Conservation (phyloP, 2,797 vertebrate genomes). For the Chaetodon trifasciatus region DNA sequence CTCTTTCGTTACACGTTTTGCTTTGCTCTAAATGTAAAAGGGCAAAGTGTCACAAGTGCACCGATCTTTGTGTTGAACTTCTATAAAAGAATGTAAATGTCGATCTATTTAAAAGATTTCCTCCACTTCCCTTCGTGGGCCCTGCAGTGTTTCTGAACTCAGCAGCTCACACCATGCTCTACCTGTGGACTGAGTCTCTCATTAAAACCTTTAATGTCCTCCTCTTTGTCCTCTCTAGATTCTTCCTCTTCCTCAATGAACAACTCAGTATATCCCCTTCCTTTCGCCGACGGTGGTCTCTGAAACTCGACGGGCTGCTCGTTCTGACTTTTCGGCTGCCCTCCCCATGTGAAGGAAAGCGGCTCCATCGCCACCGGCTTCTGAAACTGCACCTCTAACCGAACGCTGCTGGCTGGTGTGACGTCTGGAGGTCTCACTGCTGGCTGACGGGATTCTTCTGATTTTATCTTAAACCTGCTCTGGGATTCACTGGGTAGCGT, state of each 20-base stretch:
- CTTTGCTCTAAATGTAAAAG: neutral
- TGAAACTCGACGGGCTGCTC: constrained; percentile 67
- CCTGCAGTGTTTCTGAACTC: constrained; percentile 15
- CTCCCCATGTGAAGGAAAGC: constrained; percentile 54
- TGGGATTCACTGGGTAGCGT: constrained; percentile 21
- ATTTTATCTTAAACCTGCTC: constrained; percentile 20
- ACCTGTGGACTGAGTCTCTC: constrained; percentile 87
- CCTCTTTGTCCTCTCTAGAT: constrained; percentile 55
- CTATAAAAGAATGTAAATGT: neutral
- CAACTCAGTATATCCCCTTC: constrained; percentile 83
- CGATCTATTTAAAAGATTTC: constrained; percentile 11
- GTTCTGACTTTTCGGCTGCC: constrained; percentile 52
- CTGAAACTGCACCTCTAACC: constrained; percentile 54
- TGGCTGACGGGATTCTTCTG: constrained; percentile 23
- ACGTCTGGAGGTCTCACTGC: constrained; percentile 2
- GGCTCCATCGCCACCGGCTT: constrained; percentile 59
- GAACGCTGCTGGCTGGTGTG: neutral
- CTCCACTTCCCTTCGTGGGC: constrained; percentile 45
- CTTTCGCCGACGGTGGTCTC: constrained; percentile 56
- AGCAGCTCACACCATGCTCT: constrained; percentile 77
- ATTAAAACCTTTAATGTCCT: constrained; percentile 66
- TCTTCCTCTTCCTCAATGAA: constrained; percentile 94
- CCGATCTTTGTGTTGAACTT: neutral
- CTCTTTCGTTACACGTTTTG: neutral
- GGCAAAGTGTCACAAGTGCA: neutral